Conservation (phyloP, 1,140 invertebrate species). For the Cecropterus lyciades region DNA sequence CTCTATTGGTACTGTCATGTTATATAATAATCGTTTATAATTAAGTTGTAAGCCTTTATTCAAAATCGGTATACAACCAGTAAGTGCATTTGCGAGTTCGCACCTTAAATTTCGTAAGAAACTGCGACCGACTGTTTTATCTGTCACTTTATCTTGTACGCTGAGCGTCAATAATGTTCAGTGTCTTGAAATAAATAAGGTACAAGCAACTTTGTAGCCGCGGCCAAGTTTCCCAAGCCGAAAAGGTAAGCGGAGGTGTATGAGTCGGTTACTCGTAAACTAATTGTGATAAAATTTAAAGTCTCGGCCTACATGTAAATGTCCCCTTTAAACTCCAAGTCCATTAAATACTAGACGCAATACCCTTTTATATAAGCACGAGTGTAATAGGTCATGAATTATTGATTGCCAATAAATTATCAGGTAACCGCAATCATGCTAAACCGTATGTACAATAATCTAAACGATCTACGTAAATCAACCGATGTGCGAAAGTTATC, state of each 20-base stretch:
- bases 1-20: no score
- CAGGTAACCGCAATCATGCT: slow-evolving; percentile 11
- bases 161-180: slow-evolving; percentile 40
- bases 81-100: not conserved
- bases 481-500: slow-evolving; percentile 27
- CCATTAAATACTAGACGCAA: slow-evolving; percentile 18
- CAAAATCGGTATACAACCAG: not conserved
- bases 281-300: slow-evolving; percentile 21
- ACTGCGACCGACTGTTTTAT: slow-evolving; percentile 47
- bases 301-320: slow-evolving; percentile 10
- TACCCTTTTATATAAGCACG: slow-evolving; percentile 9
- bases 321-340: slow-evolving; percentile 9
- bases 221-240: slow-evolving; percentile 2
- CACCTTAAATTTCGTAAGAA: slow-evolving; percentile 46
- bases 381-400: slow-evolving; percentile 27
- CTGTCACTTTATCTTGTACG: slow-evolving; percentile 42
- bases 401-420: slow-evolving; percentile 26
- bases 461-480: slow-evolving; percentile 13
- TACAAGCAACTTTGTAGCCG: not conserved
- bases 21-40: no score
- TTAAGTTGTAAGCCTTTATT: not conserved
- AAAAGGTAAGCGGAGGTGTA: slow-evolving; percentile 12
- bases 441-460: slow-evolving; percentile 7
- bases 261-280: not conserved
- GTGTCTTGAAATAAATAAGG: slow-evolving; percentile 39